Percentiles rank a stretch among this genome's conserved stretches.
Evolutionary conservation across 2,113 vertebrate species (phyloP).

Genomic region (human): DNA sequence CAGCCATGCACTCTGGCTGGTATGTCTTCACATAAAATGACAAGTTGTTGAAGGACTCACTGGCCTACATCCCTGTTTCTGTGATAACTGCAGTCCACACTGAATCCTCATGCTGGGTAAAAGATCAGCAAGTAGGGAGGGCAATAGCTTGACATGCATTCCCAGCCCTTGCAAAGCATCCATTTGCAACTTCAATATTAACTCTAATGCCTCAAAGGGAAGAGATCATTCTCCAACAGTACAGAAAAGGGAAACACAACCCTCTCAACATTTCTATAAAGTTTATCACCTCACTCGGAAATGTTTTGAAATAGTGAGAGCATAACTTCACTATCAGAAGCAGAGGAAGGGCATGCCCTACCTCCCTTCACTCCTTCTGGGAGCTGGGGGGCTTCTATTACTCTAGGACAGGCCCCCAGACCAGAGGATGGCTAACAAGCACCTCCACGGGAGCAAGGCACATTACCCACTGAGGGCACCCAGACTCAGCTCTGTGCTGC

Average conservation of each 20-base stretch:
- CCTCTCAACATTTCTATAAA: background rate
- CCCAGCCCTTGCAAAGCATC: background rate
- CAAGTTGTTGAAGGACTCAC: background rate
- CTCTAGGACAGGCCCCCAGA: background rate
- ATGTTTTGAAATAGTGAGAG: background rate
- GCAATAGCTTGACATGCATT: background rate
- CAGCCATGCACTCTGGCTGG: background rate
- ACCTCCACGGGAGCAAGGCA: background rate
- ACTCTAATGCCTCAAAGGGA: background rate
- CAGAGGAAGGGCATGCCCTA: background rate
- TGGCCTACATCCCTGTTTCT: background rate
- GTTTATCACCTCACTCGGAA: background rate
- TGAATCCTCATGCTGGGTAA: background rate
- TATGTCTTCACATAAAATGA: background rate
- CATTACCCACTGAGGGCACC: background rate
- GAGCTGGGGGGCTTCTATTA: background rate
- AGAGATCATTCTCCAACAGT: background rate
- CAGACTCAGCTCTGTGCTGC: background rate
- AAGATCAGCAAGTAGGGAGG: background rate
- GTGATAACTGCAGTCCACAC: background rate
- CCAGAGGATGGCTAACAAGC: background rate
- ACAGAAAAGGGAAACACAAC: background rate
- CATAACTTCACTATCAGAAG: background rate
- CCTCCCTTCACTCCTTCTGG: background rate
- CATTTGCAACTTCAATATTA: background rate